Base-by-base conservation (phyloP, 2,888 invertebrate genomes). In the Baronia brevicornis region DNA sequence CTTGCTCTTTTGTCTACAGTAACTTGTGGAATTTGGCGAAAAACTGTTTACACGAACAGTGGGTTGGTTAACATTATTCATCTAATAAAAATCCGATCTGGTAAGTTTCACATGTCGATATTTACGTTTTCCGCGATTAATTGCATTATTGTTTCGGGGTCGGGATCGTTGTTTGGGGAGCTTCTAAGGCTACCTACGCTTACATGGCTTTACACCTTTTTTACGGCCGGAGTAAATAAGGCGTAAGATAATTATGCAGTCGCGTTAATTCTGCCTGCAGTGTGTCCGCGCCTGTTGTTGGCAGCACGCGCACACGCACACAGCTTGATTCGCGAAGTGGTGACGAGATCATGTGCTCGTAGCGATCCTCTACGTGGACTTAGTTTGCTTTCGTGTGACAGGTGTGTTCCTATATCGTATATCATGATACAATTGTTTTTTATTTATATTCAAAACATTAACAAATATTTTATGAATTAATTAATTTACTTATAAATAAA, bases 91-190 rank as follows among this genome's bases (percentile, higher is more conserved):
- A 50, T 56, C 43, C 50, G 53, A 47, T 73, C 79, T 79, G 79
- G 71, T 47, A 56, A 62, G 46, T 59, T 51, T 78, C 75, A 71
- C 53, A 37, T 50, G 65, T 57, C 56, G 67, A 68, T 75, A 70
- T 75, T 75, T 71, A 78, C 52, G 66, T 47, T 50, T 41, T 41
- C 37, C 59, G 54, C 71, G 78, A 80, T 78, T 75, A 69, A 82
- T 73, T 41, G 61, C 60, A 60, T 55, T 60, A 78, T 80, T 80
- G 77, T 79, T 52, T 65, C 49, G 39, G 50, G 49, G 48, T 51
- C 47, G 48, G 44, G 21, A 22, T 17, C 18, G 28, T 12, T 22
- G 28, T 28, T 24, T 47, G 32, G 40, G 46, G 36, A 41, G 37
- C 32, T 33, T 42, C 43, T 26, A 46, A 43, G 45, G 54, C 58